phyloP scores from a whole-genome alignment of 2,888 invertebrate genomes.

The Acleris holmiana region DNA sequence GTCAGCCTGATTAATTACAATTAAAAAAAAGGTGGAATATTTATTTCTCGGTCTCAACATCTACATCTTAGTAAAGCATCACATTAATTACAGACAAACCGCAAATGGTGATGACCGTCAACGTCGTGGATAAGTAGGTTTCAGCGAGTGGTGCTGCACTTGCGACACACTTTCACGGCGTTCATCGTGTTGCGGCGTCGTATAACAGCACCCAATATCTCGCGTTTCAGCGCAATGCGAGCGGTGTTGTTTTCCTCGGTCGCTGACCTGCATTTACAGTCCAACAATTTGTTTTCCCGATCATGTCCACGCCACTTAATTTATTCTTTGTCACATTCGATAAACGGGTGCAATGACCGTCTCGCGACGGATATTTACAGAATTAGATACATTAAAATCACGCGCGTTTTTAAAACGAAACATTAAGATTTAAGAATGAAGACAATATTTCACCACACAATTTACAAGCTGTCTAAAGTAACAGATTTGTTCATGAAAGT shows the following conservation, averaged over 20 bases:
- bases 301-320: slow-evolving; percentile 54
- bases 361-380: slow-evolving; percentile 49
- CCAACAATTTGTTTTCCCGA: slow-evolving; percentile 49
- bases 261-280: slow-evolving; percentile 65
- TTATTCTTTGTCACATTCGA: slow-evolving; percentile 49
- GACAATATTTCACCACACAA: slow-evolving; percentile 57
- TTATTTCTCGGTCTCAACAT: too few relatives aligned
- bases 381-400: slow-evolving; percentile 56
- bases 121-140: slow-evolving; percentile 35
- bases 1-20: too few relatives aligned
- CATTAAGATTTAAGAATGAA: slow-evolving; percentile 59
- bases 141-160: slow-evolving; percentile 39
- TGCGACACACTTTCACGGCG: slow-evolving; percentile 44
- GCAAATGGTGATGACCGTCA: slow-evolving; percentile 34
- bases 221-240: slow-evolving; percentile 56
- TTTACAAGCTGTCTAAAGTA: slow-evolving; percentile 56
- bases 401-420: slow-evolving; percentile 50
- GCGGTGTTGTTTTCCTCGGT: slow-evolving; percentile 54
- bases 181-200: slow-evolving; percentile 41
- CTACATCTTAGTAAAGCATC: not conserved
- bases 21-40: too few relatives aligned
- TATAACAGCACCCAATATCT: slow-evolving; percentile 51
- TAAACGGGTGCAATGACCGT: slow-evolving; percentile 59
- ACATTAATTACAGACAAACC: slow-evolving; percentile 5
- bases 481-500: slow-evolving; percentile 50